These are phyloP conservation scores for Brachyopa scutellaris DNA, from an alignment of 2,888 invertebrate species.

Conservation along the genomic window DNA sequence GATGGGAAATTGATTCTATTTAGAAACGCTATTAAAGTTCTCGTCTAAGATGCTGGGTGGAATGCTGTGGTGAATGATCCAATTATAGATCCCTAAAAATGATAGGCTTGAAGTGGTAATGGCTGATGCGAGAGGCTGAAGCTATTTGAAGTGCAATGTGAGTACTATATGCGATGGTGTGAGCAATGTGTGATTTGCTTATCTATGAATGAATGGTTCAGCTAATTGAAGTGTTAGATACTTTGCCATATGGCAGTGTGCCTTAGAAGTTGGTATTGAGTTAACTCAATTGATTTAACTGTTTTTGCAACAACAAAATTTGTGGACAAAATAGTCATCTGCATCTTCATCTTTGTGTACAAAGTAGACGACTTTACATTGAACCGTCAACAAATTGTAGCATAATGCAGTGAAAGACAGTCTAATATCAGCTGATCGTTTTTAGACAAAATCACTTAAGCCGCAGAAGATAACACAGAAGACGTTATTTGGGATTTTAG, in stretches of 20 bases:
- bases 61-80: constrained; percentile 31
- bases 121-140: constrained; percentile 17
- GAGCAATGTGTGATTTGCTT: constrained; percentile 27
- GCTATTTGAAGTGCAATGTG: constrained; percentile 40
- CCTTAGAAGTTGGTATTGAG: constrained; percentile 23
- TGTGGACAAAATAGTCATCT: too few species aligned
- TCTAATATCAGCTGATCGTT: too few species aligned
- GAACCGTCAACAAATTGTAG: too few species aligned
- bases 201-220: constrained; percentile 18
- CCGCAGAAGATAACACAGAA: too few species aligned
- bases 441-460: too few species aligned
- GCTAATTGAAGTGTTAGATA: constrained; percentile 29
- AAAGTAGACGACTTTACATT: too few species aligned
- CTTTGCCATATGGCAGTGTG: constrained; percentile 13
- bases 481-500: too few species aligned
- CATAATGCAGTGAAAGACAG: too few species aligned
- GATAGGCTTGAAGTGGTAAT: constrained; percentile 50
- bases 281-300: too few species aligned
- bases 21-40: constrained; percentile 2
- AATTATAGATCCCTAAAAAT: constrained; percentile 46
- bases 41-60: background rate
- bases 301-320: too few species aligned
- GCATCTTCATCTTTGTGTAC: too few species aligned
- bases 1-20: constrained; percentile 40
- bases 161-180: constrained; percentile 17